Percentiles rank a stretch among this genome's conserved stretches.
Evolutionary conservation across 2,888 invertebrate species (phyloP).

Genomic region (Calephelis perditalis): DNA sequence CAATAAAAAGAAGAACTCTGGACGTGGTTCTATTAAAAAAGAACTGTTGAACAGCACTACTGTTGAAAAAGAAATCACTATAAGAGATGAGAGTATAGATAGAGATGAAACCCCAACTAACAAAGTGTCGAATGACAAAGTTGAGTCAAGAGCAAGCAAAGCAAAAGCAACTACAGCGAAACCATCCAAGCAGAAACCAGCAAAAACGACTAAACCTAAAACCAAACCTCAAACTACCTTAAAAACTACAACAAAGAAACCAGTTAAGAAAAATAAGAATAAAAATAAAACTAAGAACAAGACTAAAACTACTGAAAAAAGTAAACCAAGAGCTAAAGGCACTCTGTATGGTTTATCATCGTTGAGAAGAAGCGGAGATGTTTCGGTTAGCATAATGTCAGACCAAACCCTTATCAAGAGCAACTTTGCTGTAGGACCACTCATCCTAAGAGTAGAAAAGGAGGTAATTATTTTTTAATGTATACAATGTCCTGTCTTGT

Average conservation of each 20-base stretch:
- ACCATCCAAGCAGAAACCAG: conserved; percentile 35
- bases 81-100: conserved; percentile 40
- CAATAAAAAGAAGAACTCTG: conserved; percentile 60
- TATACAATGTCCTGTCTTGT: too few relatives aligned
- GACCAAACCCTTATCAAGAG: conserved; percentile 90
- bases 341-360: conserved; percentile 89
- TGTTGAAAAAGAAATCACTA: conserved; percentile 38
- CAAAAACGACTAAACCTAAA: conserved; percentile 49
- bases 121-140: conserved; percentile 30
- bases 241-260: conserved; percentile 56
- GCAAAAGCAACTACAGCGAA: conserved; percentile 48
- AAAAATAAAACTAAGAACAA: conserved; percentile 56
- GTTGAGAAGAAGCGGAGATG: conserved; percentile 87
- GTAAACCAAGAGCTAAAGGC: conserved; percentile 83
- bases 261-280: conserved; percentile 44
- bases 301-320: conserved; percentile 63
- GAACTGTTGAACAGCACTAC: conserved; percentile 37
- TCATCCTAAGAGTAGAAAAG: conserved; percentile 87
- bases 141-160: conserved; percentile 42
- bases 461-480: conserved; percentile 64
- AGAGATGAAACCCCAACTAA: conserved; percentile 39
- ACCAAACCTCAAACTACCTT: conserved; percentile 40
- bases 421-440: conserved; percentile 88
- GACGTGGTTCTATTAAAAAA: conserved; percentile 44
- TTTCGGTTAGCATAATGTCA: conserved; percentile 86